These are phyloP conservation scores for Falco biarmicus DNA, from an alignment of 2,797 vertebrate species.

Conservation along the genomic window DNA sequence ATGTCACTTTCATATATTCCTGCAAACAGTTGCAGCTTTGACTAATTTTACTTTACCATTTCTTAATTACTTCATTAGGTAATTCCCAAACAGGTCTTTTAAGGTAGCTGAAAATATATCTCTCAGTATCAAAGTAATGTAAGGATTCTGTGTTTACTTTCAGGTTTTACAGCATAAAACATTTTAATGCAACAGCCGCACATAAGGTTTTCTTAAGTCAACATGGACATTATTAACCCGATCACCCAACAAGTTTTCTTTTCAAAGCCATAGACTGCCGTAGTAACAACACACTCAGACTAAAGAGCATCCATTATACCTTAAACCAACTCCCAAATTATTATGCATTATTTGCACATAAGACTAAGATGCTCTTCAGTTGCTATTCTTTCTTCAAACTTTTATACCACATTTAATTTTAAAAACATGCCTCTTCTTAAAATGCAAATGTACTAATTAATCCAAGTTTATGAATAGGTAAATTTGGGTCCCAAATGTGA, in stretches of 20 bases:
- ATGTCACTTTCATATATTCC: not conserved
- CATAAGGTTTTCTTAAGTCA: not conserved
- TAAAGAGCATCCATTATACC: not conserved
- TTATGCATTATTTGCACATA: not conserved
- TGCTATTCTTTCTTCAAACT: not conserved
- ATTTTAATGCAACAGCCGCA: not conserved
- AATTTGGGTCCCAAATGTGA: not conserved
- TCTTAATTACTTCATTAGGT: not conserved
- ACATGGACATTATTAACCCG: not conserved
- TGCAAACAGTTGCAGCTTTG: not conserved
- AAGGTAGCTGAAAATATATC: not conserved
- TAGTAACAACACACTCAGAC: not conserved
- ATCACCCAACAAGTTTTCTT: not conserved
- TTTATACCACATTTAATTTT: not conserved
- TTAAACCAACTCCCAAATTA: not conserved
- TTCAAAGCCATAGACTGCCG: not conserved
- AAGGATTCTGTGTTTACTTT: not conserved
- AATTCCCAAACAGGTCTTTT: not conserved
- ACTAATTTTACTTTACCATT: not conserved
- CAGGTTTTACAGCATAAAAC: not conserved
- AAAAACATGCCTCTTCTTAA: not conserved
- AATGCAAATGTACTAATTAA: not conserved
- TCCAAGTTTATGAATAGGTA: not conserved
- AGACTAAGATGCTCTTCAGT: not conserved
- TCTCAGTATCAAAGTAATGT: not conserved